Base-by-base conservation (phyloP, 1,140 invertebrate species). In the Goniozus legneri region DNA sequence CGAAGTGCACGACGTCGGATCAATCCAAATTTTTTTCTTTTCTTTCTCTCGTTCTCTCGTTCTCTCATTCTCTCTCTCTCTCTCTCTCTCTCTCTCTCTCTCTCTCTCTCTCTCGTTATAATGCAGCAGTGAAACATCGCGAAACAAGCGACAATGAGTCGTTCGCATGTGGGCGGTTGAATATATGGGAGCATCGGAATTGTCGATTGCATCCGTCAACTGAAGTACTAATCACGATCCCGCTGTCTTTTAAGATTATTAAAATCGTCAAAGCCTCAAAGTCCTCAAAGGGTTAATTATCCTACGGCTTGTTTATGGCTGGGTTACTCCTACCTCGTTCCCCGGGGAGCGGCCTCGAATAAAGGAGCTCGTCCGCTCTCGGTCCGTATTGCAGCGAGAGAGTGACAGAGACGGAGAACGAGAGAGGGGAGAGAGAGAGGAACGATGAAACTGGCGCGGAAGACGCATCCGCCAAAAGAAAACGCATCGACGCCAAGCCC, bases 251-350 rank as follows among this genome's bases (percentile, higher is more conserved):
- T 73, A 73, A 73, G 71, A 73, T 72, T 72, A 73, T 72, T 72
- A 74, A 75, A 75, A 71, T 75, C 66, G 55, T 66, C 62, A 65
- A 58, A 62, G 67, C 69, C 60, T 64, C 64, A 64, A 67, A 64
- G 60, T 74, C 56, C 68, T 71, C 71, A 74, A 74, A 74, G 71
- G 71, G 73, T 72, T 75, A 75, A 75, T 75, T 75, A 73, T 72
- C 63, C 64, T 58, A 54, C 67, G 51, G 64, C 60, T 62, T 71
- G 67, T 71, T 71, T 69, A 70, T 74, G 67, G 64, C 65, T 73
- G 67, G 63, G 65, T 64, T 67, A 58, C 54, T 62, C 50, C 60
- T 56, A 56, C 44, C 44, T 52, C 39, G 44, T 42, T 60, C 55
- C 49, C 56, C 40, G 38, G 56, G 55, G 62, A 60, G 37, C 56